These are phyloP conservation scores for Eupithecia centaureata DNA, from an alignment of 2,888 invertebrate genomes.

Conservation along the genomic window DNA sequence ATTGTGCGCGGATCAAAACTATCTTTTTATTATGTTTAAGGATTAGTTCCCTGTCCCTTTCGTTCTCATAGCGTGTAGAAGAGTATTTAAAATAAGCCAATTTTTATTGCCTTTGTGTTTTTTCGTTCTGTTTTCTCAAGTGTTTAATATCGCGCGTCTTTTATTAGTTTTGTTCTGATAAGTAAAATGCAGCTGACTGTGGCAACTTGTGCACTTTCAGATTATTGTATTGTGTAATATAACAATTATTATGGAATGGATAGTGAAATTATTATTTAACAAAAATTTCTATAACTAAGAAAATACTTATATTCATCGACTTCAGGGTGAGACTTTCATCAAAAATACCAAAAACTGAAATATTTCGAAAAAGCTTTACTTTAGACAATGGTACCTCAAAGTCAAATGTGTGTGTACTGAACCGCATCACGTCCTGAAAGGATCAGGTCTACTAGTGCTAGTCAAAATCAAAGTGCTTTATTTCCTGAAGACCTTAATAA, in stretches of 20 bases:
- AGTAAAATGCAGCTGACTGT: not conserved
- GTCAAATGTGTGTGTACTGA: too few species aligned
- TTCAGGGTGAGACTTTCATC: too few species aligned
- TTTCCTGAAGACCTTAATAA: too few species aligned
- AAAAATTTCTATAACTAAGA: too few species aligned
- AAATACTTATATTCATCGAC: too few species aligned
- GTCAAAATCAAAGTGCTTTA: too few species aligned
- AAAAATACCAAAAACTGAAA: too few species aligned
- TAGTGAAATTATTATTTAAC: too few species aligned
- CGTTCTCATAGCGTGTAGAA: constrained; percentile 42
- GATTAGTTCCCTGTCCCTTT: constrained; percentile 47
- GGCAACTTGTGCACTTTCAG: not conserved
- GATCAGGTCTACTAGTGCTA: too few species aligned
- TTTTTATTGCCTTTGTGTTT: constrained; percentile 52
- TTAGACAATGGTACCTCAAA: too few species aligned
- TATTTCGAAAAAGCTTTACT: too few species aligned
- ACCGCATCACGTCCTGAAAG: too few species aligned
- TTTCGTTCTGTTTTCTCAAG: constrained; percentile 36
- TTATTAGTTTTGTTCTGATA: constrained; percentile 14
- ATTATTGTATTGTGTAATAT: not conserved
- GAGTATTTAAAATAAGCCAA: constrained; percentile 36
- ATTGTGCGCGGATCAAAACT: constrained; percentile 53
- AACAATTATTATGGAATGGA: not conserved
- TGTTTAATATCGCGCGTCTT: constrained; percentile 24
- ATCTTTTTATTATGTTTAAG: constrained; percentile 52